These are phyloP conservation scores for Helicoverpa zea DNA, from an alignment of 1,140 invertebrate species.

Conservation along the genomic window DNA sequence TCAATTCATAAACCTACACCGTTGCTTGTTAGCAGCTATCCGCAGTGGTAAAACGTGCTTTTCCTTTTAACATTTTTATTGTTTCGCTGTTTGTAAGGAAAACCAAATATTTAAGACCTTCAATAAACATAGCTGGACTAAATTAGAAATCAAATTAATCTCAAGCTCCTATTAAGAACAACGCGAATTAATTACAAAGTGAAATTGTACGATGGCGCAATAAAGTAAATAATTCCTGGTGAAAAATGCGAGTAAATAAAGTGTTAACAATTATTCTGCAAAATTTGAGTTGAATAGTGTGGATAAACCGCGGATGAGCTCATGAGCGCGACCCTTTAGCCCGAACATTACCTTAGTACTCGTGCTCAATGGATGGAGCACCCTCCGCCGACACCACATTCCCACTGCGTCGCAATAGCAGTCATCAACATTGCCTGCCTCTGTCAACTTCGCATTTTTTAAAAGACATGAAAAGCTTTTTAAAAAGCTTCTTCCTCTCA, in stretches of 20 bases:
- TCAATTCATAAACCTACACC: conserved; percentile 26
- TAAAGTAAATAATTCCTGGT: conserved; percentile 14
- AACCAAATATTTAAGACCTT: conserved; percentile 6
- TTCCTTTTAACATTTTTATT: background rate
- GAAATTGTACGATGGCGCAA: conserved; percentile 1
- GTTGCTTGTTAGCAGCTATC: background rate
- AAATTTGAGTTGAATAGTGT: conserved; percentile 69
- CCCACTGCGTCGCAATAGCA: conserved; percentile 55
- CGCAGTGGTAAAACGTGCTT: background rate
- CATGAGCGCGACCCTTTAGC: conserved; percentile 49
- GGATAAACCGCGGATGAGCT: conserved; percentile 58
- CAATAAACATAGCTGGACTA: background rate
- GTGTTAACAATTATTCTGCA: conserved; percentile 66
- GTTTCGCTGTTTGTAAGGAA: background rate
- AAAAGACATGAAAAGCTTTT: conserved; percentile 59
- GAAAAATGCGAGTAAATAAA: conserved; percentile 56
- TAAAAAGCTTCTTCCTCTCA: conserved; percentile 42
- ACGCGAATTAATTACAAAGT: conserved; percentile 28
- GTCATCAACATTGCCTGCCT: conserved; percentile 63
- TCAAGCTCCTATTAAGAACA: conserved; percentile 19
- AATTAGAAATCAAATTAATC: conserved; percentile 25
- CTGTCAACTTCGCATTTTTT: conserved; percentile 55
- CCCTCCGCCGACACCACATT: conserved; percentile 54
- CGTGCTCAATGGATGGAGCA: conserved; percentile 60
- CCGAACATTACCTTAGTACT: conserved; percentile 60